phyloP scores from a whole-genome alignment of 2,113 vertebrate genomes.

The Aspidoscelis tigris region DNA sequence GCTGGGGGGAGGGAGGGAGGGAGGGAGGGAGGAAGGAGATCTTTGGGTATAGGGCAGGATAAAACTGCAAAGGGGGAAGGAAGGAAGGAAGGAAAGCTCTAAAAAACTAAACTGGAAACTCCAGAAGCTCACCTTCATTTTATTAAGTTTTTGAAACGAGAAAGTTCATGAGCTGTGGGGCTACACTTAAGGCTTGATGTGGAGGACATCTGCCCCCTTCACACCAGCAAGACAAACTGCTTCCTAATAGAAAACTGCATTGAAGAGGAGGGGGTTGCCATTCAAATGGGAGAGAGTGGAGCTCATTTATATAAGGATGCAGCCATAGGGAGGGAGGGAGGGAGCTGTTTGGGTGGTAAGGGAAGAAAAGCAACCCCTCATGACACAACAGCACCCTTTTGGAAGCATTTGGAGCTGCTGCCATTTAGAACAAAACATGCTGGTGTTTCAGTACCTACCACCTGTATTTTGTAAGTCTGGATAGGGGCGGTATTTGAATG shows the following conservation, averaged over 20 bases:
- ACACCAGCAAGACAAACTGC: neutral
- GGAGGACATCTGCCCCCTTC: neutral
- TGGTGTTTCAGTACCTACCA: too few species aligned
- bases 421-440: too few species aligned
- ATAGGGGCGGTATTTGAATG: too few species aligned
- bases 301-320: neutral
- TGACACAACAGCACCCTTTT: neutral
- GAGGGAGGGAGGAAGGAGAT: too few species aligned
- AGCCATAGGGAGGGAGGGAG: neutral
- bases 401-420: neutral
- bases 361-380: neutral
- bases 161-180: too few species aligned
- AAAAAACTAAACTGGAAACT: neutral
- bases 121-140: too few species aligned
- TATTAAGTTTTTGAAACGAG: too few species aligned
- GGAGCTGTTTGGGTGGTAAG: slow-evolving; percentile 7
- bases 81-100: too few species aligned
- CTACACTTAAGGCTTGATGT: neutral
- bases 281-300: neutral
- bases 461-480: too few species aligned
- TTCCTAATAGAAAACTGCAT: neutral
- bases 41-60: too few species aligned
- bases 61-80: too few species aligned
- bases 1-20: too few species aligned
- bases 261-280: neutral